phyloP scores from a whole-genome alignment of 2,888 invertebrate species.

The Ctenicera cuprea region DNA sequence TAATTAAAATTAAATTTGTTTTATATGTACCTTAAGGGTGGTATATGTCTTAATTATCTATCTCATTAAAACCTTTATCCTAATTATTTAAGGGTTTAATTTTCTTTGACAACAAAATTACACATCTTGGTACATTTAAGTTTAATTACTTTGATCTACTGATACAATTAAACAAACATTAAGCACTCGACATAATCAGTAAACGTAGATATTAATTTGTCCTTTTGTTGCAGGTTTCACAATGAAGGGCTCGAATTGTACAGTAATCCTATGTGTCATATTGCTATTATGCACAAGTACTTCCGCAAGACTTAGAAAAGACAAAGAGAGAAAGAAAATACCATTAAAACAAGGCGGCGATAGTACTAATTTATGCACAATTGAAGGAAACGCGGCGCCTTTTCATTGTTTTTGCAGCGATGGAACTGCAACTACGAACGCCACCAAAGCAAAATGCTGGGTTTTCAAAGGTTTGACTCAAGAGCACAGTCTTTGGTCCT shows the following conservation, averaged over 20 bases:
- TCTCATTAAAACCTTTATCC: too few relatives aligned
- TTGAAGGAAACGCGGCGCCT: constrained; percentile 67
- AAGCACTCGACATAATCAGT: too few relatives aligned
- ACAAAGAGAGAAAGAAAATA: constrained; percentile 49
- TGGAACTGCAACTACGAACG: constrained; percentile 73
- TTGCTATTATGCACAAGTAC: constrained; percentile 32
- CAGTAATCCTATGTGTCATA: constrained; percentile 30
- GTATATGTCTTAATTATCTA: too few relatives aligned
- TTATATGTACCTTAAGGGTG: too few relatives aligned
- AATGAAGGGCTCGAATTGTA: constrained; percentile 39
- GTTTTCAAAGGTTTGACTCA: constrained; percentile 80
- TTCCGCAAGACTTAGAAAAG: constrained; percentile 40
- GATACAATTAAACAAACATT: too few relatives aligned
- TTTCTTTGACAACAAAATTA: too few relatives aligned
- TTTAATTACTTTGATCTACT: too few relatives aligned
- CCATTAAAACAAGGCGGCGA: constrained; percentile 27
- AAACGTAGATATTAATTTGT: not conserved
- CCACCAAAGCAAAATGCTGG: constrained; percentile 86
- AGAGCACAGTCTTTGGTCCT: constrained; percentile 83
- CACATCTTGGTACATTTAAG: too few relatives aligned
- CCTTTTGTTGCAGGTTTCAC: constrained; percentile 46
- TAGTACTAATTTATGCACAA: constrained; percentile 58
- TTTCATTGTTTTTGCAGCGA: constrained; percentile 83
- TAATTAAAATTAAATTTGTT: too few relatives aligned
- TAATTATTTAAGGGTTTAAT: too few relatives aligned